These are phyloP conservation scores for Ceraclea dissimilis DNA, from an alignment of 2,888 invertebrate genomes.

Conservation along the genomic window DNA sequence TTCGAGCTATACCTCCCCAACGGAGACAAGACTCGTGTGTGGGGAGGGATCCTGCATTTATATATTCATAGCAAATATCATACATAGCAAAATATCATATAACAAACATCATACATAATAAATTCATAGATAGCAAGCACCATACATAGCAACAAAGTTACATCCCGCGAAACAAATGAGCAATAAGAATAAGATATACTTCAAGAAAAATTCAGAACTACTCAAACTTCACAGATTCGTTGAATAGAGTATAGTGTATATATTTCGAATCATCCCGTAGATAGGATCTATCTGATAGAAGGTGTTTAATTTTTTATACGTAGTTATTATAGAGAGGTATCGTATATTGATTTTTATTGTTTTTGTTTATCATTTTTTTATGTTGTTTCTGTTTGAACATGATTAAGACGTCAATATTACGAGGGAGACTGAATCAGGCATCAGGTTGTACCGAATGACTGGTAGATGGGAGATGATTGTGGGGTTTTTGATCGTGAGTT, in stretches of 20 bases:
- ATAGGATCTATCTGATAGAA: background rate
- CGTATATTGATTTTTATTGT: background rate
- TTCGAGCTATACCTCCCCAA: too few species aligned
- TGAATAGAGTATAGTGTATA: background rate
- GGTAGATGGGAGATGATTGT: background rate
- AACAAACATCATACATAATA: too few species aligned
- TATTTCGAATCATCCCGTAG: background rate
- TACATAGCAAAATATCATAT: too few species aligned
- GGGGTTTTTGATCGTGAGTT: too few species aligned
- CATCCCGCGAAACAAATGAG: too few species aligned
- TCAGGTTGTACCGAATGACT: background rate
- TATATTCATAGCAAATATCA: too few species aligned
- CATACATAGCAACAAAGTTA: too few species aligned
- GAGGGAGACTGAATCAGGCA: background rate
- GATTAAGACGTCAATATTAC: slow-evolving; percentile 9
- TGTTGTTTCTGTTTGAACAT: slow-evolving; percentile 10
- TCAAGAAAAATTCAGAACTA: too few species aligned
- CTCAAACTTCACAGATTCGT: background rate
- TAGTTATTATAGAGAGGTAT: background rate
- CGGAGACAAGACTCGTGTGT: too few species aligned
- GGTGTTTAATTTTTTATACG: background rate
- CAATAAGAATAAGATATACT: too few species aligned
- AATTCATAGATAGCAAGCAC: too few species aligned
- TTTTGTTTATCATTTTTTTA: background rate
- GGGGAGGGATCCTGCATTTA: too few species aligned